phyloP scores from a whole-genome alignment of 2,888 invertebrate species.

The Lamellibrachia satsuma region DNA sequence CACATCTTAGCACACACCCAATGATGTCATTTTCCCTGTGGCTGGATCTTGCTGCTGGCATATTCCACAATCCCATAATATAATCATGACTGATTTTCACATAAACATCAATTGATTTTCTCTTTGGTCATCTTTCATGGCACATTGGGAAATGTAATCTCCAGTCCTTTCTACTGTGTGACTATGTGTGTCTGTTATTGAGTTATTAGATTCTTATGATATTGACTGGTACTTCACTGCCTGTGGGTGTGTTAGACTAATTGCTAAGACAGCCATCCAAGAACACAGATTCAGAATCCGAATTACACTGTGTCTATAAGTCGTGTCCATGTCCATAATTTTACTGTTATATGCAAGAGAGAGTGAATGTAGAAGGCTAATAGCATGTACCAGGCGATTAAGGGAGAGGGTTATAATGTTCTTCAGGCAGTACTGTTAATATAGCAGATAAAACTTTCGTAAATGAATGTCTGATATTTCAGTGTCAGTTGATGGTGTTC shows the following conservation, averaged over 20 bases:
- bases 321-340: neutral
- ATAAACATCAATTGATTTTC: conserved; percentile 4
- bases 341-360: neutral
- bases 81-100: neutral
- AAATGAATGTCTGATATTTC: neutral
- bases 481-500: neutral
- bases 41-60: neutral
- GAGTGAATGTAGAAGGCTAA: neutral
- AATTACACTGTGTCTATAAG: neutral
- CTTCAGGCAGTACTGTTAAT: neutral
- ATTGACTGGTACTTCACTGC: conserved; percentile 1
- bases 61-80: neutral
- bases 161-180: neutral
- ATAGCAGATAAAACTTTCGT: neutral
- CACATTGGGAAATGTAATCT: neutral
- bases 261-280: neutral
- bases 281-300: neutral
- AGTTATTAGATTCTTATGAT: neutral
- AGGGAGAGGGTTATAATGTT: neutral
- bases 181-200: neutral
- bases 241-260: neutral
- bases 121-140: neutral
- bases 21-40: neutral
- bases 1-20: neutral
- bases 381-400: neutral